Evolutionary conservation across 2,888 invertebrate species (phyloP).

Genomic region (Ischnura elegans): DNA sequence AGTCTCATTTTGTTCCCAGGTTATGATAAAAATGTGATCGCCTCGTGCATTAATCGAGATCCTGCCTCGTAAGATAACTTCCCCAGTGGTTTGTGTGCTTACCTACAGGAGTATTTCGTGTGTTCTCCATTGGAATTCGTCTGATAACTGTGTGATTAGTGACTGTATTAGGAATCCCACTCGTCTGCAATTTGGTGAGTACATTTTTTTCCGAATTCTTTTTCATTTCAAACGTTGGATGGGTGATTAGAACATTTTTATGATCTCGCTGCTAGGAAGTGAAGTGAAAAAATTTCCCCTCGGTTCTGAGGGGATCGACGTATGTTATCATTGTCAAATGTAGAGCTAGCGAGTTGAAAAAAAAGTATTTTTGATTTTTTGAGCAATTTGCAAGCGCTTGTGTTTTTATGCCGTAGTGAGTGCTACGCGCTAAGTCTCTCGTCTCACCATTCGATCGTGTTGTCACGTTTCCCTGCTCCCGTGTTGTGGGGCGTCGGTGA

Average conservation of each 20-base stretch:
- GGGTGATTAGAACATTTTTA: background rate
- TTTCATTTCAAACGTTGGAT: no score
- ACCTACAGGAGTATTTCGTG: slow-evolving; percentile 24
- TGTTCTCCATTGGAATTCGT: slow-evolving; percentile 48
- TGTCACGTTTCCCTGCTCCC: background rate
- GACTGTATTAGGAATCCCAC: background rate
- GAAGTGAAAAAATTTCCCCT: background rate
- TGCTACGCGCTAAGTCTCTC: background rate
- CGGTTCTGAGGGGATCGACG: background rate
- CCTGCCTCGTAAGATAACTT: slow-evolving; percentile 52
- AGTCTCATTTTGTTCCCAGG: slow-evolving; percentile 29
- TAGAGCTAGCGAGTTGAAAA: background rate
- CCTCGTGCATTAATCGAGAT: slow-evolving; percentile 20
- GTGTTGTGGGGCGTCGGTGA: background rate
- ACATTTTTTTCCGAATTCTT: background rate
- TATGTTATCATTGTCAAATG: background rate
- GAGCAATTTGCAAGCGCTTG: background rate
- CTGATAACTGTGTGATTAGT: slow-evolving; percentile 40
- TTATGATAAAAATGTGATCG: slow-evolving; percentile 50
- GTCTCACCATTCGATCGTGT: background rate
- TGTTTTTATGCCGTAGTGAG: background rate
- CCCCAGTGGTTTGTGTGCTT: slow-evolving; percentile 11
- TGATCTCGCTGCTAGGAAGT: background rate
- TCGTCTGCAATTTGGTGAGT: slow-evolving; percentile 29
- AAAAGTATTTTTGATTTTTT: background rate